Evolutionary conservation across 2,888 invertebrate genomes (phyloP), one percentile per base, ranked within the genome.

Genomic region (Scaptomyza flava): DNA sequence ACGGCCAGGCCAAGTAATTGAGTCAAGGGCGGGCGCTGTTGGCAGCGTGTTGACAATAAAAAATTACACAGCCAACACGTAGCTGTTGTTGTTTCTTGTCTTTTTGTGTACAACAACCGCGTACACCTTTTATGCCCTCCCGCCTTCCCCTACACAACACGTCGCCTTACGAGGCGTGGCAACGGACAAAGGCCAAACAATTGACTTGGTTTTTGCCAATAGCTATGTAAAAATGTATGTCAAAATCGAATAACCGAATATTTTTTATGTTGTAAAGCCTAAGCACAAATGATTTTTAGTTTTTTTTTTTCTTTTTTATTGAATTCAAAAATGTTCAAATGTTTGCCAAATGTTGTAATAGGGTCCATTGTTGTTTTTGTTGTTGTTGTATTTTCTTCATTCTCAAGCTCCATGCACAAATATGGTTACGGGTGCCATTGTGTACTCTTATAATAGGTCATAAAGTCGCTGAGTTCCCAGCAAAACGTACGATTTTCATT

Each of bases 1-100:
- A 76, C 77, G 80, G 80, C 77, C 77, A 72, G 81, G 72, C 81
- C 70, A 83, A 66, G 62, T 66, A 84, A 87, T 82, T 85, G 78
- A 84, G 83, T 84, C 83, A 84, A 84, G 83, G 83, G 80, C 86
- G 84, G 61, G 56, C 65, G 48, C 41, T 59, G 60, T 59, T 77
- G 75, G 65, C 78, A 63, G 60, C 63, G 62, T 57, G 65, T 77
- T 74, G 81, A 77, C 79, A 71, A 74, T 80, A 68, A 71, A 77
- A 68, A 64, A 77, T 81, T 72, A 64, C 58, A 60, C 20, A 72
- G 67, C 64, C 68, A 66, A 68, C 87, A 86, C 83, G 86, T 87
- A 84, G 59, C 41, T 52, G 46, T 12, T 48, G 33, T 50, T 45
- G 51, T 50, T 51, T 9, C n/a, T 38, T 52, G 23, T 64, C 20